These are phyloP conservation scores for Typhlichthys subterraneus DNA, from an alignment of 2,797 vertebrate species.

Conservation along the genomic window DNA sequence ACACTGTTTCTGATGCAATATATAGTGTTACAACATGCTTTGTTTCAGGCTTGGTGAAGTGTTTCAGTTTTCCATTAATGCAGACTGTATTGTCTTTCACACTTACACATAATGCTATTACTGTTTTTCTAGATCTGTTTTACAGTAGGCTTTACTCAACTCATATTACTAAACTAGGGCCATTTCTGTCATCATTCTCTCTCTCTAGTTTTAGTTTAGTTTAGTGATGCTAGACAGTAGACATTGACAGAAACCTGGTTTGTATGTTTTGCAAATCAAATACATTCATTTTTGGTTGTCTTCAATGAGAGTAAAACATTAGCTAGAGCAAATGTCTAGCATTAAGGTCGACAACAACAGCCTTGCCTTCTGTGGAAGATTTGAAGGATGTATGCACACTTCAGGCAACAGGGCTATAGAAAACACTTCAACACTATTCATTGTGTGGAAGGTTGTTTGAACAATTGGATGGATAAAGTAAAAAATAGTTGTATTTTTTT, in stretches of 20 bases:
- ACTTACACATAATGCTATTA: constrained; percentile 35
- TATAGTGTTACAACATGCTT: constrained; percentile 6
- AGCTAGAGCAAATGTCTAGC: too few relatives aligned
- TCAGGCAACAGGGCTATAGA: constrained; percentile 22
- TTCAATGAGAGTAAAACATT: too few relatives aligned
- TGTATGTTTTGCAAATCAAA: too few relatives aligned
- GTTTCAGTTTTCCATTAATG: constrained; percentile 1
- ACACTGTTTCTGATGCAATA: background rate
- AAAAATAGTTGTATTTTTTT: too few relatives aligned
- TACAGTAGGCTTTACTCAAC: constrained; percentile 21
- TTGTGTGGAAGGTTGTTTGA: constrained; percentile 32
- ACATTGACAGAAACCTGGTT: too few relatives aligned
- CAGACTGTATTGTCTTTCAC: constrained; percentile 21
- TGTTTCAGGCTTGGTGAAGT: constrained; percentile 3
- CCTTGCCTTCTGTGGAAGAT: constrained; percentile 1
- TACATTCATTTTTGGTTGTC: too few relatives aligned
- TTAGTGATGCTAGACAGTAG: constrained; percentile 5
- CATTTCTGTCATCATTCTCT: constrained; percentile 17
- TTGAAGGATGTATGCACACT: too few relatives aligned
- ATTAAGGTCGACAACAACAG: constrained; percentile 25
- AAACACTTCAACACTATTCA: constrained; percentile 41
- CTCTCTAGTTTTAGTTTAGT: constrained; percentile 8
- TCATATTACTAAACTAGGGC: constrained; percentile 8
- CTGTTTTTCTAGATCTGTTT: constrained; percentile 24
- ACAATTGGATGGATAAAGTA: constrained; percentile 18